Evolutionary conservation across 2,888 invertebrate species (phyloP).

Genomic region (Clistopyga incitator): DNA sequence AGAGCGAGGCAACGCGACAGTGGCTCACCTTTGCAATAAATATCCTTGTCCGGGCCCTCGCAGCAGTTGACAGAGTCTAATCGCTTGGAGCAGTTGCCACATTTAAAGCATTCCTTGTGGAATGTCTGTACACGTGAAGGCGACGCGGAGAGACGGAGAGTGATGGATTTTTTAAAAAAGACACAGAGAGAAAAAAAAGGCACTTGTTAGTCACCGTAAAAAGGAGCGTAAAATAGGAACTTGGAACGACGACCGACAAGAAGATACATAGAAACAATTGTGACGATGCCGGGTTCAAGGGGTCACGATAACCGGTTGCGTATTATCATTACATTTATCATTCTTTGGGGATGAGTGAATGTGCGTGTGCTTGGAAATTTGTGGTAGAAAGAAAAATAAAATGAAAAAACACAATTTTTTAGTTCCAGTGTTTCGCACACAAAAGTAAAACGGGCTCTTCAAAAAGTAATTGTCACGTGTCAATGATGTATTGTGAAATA

Average conservation of each 20-base stretch:
- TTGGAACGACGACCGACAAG: not conserved
- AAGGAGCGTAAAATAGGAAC: slow-evolving; percentile 29
- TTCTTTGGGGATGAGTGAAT: slow-evolving; percentile 17
- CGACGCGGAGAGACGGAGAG: slow-evolving; percentile 63
- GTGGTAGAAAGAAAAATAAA: not conserved
- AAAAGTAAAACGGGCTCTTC: slow-evolving; percentile 4
- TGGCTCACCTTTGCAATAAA: slow-evolving; percentile 96
- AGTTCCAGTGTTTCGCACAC: not conserved
- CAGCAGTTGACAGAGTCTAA: slow-evolving; percentile 96
- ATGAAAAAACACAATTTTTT: no score
- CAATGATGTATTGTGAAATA: slow-evolving; percentile 29
- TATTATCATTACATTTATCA: slow-evolving; percentile 43
- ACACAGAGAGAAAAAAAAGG: slow-evolving; percentile 54
- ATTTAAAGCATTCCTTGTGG: slow-evolving; percentile 98
- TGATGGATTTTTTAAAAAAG: slow-evolving; percentile 57
- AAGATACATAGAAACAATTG: slow-evolving; percentile 3
- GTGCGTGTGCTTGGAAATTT: slow-evolving; percentile 14
- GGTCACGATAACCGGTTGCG: slow-evolving; percentile 29
- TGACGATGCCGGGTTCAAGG: slow-evolving; percentile 11
- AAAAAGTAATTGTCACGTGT: slow-evolving; percentile 29
- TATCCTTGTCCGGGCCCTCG: slow-evolving; percentile 97
- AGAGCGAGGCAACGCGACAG: slow-evolving; percentile 42
- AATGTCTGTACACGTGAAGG: slow-evolving; percentile 89
- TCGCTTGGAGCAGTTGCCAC: slow-evolving; percentile 93
- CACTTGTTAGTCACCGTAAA: slow-evolving; percentile 61